Evolutionary conservation across 2,797 vertebrate species (phyloP), one percentile per base, ranked within the genome.

Genomic region (Chaetodon trifasciatus): DNA sequence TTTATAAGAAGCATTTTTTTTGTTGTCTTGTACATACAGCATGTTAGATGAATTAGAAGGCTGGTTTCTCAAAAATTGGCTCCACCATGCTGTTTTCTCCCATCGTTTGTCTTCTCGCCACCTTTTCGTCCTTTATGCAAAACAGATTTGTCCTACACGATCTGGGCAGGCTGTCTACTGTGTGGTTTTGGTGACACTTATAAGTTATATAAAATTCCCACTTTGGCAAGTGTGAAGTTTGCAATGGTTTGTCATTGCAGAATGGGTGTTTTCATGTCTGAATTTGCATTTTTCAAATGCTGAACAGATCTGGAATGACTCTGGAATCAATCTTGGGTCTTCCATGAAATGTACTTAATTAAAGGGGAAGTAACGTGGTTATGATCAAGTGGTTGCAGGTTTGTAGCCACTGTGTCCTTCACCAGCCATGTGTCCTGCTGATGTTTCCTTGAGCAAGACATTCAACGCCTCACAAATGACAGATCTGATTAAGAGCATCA

Each of bases 101-200:
- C 52, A 75, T 69, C 23, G 61, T 87, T 85, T 74, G 32, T 84
- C 21, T 69, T 79, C 74, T 88, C 37, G 21, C 67, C 79, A 80
- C 42, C 67, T 76, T 85, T 65, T 81, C 64, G 42, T 84, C 42
- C 82, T 82, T 88, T 81, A 89, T 90, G 79, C 83, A 85, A 79
- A 91, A 86, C 91, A 91, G 85, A 89, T 89, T 86, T 75, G 58
- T 79, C 76, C 78, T 50, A 47, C 76, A 65, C 53, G 78, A 53
- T 81, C 81, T 69, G 79, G 84, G 74, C 55, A 61, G 58, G 19
- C 57, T 64, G 80, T 87, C 86, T 83, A 71, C 76, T 64, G 47
- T 78, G 87, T 68, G 90, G 86, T 88, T 91, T 87, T 66, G 74
- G 72, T 75, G 64, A 81, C 70, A 82, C 73, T 82, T 79, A 56